A percentile compares a stretch with the other conserved stretches of the same genome.
Evolutionary conservation across 2,113 vertebrate genomes (phyloP).

Genomic region (Corydoras maculifer): DNA sequence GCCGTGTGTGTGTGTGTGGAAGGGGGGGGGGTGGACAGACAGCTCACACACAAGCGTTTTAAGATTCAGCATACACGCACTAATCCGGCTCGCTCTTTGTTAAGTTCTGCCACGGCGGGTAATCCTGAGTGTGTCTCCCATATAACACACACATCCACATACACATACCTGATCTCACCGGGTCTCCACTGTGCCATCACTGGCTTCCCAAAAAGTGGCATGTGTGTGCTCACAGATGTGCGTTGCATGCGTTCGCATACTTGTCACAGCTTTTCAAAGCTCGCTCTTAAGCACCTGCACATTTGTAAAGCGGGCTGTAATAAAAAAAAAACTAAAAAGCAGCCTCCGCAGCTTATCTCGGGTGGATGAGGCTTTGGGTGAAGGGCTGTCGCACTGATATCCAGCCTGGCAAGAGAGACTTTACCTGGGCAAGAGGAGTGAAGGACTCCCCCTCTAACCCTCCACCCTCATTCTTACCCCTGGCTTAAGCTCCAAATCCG

Average conservation of each 20-base stretch:
- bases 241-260: background rate
- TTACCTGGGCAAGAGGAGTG: slow-evolving; percentile 33
- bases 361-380: slow-evolving; percentile 56
- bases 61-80: slow-evolving; percentile 38
- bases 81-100: slow-evolving; percentile 38
- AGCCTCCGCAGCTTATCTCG: slow-evolving; percentile 15
- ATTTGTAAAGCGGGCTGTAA: slow-evolving; percentile 8
- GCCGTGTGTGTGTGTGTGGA: slow-evolving; percentile 33
- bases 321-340: slow-evolving; percentile 27
- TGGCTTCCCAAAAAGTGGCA: slow-evolving; percentile 7
- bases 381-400: slow-evolving; percentile 49
- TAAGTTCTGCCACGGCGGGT: slow-evolving; percentile 32
- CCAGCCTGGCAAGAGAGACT: slow-evolving; percentile 17
- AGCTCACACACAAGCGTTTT: slow-evolving; percentile 36
- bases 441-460: slow-evolving; percentile 26
- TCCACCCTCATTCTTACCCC: slow-evolving; percentile 13
- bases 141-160: slow-evolving; percentile 7
- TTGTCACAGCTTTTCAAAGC: slow-evolving; percentile 10
- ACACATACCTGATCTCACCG: slow-evolving; percentile 23
- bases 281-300: slow-evolving; percentile 14
- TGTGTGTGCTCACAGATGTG: slow-evolving; percentile 6
- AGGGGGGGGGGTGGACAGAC: slow-evolving; percentile 29
- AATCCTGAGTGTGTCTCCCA: slow-evolving; percentile 32
- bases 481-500: slow-evolving; percentile 27
- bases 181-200: slow-evolving; percentile 20